Evolutionary conservation across 2,797 vertebrate species (phyloP), one percentile per base, ranked within the genome.

Genomic region (Myotis myotis): DNA sequence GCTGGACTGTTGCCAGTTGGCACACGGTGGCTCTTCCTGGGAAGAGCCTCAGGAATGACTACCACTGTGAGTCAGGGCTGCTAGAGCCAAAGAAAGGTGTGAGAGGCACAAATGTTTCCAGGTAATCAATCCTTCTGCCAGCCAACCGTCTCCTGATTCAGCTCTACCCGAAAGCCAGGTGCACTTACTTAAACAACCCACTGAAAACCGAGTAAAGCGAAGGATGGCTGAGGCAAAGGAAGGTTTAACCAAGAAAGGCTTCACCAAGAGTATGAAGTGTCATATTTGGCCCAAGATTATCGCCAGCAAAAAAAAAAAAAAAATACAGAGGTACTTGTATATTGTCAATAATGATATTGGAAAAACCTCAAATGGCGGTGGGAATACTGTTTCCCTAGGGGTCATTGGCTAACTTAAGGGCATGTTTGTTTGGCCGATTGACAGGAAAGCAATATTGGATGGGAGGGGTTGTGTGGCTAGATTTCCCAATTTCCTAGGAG

Each of bases 81-180:
- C 7, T 17, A 12, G 57, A 44, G 41, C 60, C 87, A 66, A 85
- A 44, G 51, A 66, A 93, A 93, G 30, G 33, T 30, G 19, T 64
- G 83, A 95, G 83, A 53, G 20, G 23, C 25, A 72, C 22, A 49
- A 44, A 38, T 11, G 33, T 64, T 84, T 91, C 80, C 64, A 81
- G 89, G 76, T 87, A 71, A 91, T 16, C 89, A 71, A 91, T 16
- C 89, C 68, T 78, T 17, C 47, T 74, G 49, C 38, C 57, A 79
- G 92, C 44, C 72, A 89, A 30, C 28, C 22, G 53, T 90, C 36
- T 85, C 81, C 86, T 49, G 66, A 89, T 57, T 90, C 86, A 62
- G 30, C 55, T 28, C 23, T 44, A 44, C 51, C 28, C 28, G 20
- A 90, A 94, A 91, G 33, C 80, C 62, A 83, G 41, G 64, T 84